A percentile compares a stretch with the other conserved stretches of the same genome.
Evolutionary conservation across 2,888 invertebrate genomes (phyloP).

Genomic region (Flabesymbios commensalis): DNA sequence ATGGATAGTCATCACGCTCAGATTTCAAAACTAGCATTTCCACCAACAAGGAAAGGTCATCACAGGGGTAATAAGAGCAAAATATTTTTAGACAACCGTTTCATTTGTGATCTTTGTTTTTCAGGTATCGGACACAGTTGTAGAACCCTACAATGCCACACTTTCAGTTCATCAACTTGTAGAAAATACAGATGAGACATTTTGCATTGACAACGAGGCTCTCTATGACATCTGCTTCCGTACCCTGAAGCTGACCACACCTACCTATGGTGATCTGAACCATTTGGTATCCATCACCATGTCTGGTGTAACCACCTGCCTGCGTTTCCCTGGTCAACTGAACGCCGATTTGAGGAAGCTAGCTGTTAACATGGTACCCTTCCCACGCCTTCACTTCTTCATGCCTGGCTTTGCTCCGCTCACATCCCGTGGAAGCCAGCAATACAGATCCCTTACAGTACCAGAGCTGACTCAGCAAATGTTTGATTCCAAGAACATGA

Average conservation of each 20-base stretch:
- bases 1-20: too few species aligned
- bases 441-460: constrained; percentile 47
- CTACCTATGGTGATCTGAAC: constrained; percentile 58
- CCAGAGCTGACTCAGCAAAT: constrained; percentile 65
- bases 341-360: constrained; percentile 75
- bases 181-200: constrained; percentile 65
- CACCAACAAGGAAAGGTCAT: too few species aligned
- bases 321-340: constrained; percentile 66
- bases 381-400: constrained; percentile 86
- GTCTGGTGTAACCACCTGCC: constrained; percentile 65
- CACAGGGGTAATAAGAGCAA: too few species aligned
- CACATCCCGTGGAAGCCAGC: constrained; percentile 81
- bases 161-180: constrained; percentile 69
- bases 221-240: constrained; percentile 68
- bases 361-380: constrained; percentile 77
- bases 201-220: constrained; percentile 66
- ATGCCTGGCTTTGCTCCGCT: constrained; percentile 88
- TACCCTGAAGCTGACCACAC: constrained; percentile 64
- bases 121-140: constrained; percentile 74
- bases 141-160: constrained; percentile 81
- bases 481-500: constrained; percentile 90
- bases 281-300: constrained; percentile 63
- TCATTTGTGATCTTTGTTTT: too few species aligned
- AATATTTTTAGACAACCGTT: too few species aligned
- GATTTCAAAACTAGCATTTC: too few species aligned